Evolutionary conservation across 1,140 invertebrate genomes (phyloP).

Genomic region (Magallana angulata): DNA sequence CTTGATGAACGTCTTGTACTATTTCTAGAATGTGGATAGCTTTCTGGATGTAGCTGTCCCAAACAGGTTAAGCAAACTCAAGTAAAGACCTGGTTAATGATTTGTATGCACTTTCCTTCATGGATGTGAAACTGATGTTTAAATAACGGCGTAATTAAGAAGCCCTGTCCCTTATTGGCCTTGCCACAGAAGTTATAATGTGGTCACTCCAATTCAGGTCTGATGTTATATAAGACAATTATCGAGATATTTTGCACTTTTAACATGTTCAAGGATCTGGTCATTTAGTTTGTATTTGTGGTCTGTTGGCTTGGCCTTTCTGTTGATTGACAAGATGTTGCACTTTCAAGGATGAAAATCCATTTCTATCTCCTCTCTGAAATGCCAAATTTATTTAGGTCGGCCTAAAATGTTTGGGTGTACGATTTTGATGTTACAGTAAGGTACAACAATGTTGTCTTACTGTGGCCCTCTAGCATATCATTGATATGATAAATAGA

Average conservation of each 20-base stretch:
- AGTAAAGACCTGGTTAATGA: conserved; percentile 43
- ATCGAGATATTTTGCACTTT: conserved; percentile 24
- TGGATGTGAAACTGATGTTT: not conserved
- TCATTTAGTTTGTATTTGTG: conserved; percentile 9
- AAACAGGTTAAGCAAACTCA: conserved; percentile 39
- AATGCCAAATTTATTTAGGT: conserved; percentile 11
- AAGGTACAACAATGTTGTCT: conserved; percentile 4
- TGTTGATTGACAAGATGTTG: not conserved
- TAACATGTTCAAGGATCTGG: conserved; percentile 1
- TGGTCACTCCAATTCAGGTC: conserved; percentile 29
- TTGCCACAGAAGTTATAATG: conserved; percentile 26
- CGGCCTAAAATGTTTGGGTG: not conserved
- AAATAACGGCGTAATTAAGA: conserved; percentile 15
- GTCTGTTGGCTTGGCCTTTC: not conserved
- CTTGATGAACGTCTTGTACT: conserved; percentile 26
- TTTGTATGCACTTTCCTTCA: conserved; percentile 50
- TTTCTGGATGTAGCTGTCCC: conserved; percentile 41
- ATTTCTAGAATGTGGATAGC: not conserved
- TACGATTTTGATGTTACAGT: not conserved
- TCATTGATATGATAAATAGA: conserved; percentile 60
- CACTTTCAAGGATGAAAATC: conserved; percentile 48
- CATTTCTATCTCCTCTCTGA: conserved; percentile 43
- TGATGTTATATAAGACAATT: not conserved
- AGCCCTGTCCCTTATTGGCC: conserved; percentile 10
- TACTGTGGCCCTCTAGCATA: conserved; percentile 37